phyloP scores from a whole-genome alignment of 92 coral and sea anemone genomes.

The Plumapathes pennacea region DNA sequence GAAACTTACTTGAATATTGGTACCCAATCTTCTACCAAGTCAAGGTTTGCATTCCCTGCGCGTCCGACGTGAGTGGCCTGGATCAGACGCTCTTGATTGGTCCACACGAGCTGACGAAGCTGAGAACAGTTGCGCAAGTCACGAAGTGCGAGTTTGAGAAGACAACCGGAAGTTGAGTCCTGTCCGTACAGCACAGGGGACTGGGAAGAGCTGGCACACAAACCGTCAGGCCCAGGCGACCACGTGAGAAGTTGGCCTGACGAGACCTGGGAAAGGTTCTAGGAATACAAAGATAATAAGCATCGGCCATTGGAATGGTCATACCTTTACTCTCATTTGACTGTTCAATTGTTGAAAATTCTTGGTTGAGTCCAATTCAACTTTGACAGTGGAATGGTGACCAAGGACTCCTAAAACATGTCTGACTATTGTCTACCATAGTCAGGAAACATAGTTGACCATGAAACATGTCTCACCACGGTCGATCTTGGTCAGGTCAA shows the following conservation, averaged over 20 bases:
- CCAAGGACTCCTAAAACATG: too few species aligned
- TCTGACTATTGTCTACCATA: too few species aligned
- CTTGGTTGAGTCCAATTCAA: too few species aligned
- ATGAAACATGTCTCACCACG: too few species aligned
- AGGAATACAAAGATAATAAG: not conserved
- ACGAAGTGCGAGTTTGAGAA: constrained; percentile 61
- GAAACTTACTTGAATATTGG: constrained; percentile 66
- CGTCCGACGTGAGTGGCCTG: constrained; percentile 89
- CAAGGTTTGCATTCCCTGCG: constrained; percentile 72
- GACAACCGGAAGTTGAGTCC: constrained; percentile 75
- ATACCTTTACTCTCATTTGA: too few species aligned
- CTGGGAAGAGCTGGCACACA: constrained; percentile 60
- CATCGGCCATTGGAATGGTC: not conserved
- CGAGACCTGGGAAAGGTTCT: constrained; percentile 17
- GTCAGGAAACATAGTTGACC: too few species aligned
- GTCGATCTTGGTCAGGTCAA: too few species aligned
- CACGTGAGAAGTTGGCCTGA: constrained; percentile 64
- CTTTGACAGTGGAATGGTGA: too few species aligned
- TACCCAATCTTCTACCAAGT: constrained; percentile 74
- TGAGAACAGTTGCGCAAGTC: constrained; percentile 88
- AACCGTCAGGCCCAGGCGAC: constrained; percentile 66
- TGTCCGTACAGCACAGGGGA: constrained; percentile 71
- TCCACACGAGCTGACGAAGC: constrained; percentile 60
- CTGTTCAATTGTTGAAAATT: too few species aligned
- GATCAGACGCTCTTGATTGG: constrained; percentile 76